Percentiles rank a stretch among this genome's conserved stretches.
These are phyloP conservation scores for Epizoanthus scotinus DNA, from an alignment of 92 coral and sea anemone species.

Conservation along the genomic window DNA sequence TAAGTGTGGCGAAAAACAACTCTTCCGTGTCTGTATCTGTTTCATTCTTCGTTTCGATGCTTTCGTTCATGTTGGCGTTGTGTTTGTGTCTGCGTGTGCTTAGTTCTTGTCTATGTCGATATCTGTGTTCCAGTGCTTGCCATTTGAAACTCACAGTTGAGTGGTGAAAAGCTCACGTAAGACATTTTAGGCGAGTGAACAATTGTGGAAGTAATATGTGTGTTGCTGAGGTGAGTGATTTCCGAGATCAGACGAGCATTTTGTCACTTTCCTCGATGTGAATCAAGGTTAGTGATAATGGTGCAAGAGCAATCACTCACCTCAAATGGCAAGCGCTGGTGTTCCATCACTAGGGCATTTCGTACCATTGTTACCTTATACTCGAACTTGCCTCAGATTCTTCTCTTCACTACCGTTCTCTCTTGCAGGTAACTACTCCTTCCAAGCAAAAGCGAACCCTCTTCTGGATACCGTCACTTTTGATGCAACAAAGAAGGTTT, in stretches of 20 bases:
- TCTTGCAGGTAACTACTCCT: constrained; percentile 43
- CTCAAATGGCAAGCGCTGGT: too few relatives aligned
- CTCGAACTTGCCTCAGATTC: neutral
- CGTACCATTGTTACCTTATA: neutral
- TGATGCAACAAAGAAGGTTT: constrained; percentile 72
- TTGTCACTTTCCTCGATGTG: too few relatives aligned
- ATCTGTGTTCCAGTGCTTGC: too few relatives aligned
- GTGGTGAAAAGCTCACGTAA: too few relatives aligned
- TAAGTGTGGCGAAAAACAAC: neutral
- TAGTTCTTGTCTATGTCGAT: neutral
- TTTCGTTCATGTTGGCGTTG: neutral
- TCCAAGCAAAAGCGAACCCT: constrained; percentile 55
- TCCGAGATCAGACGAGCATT: too few relatives aligned
- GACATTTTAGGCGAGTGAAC: too few relatives aligned
- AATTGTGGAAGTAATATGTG: too few relatives aligned
- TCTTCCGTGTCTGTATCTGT: neutral
- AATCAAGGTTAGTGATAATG: too few relatives aligned
- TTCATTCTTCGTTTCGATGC: neutral
- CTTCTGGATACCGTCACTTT: constrained; percentile 51
- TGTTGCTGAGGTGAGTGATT: too few relatives aligned
- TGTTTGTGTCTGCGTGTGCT: constrained; percentile 4
- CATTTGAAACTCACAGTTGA: too few relatives aligned
- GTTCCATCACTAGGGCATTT: too few relatives aligned
- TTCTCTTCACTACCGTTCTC: neutral
- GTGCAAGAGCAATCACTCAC: too few relatives aligned